phyloP scores from a whole-genome alignment of 2,888 invertebrate genomes.

The Andrena chrysosceles region DNA sequence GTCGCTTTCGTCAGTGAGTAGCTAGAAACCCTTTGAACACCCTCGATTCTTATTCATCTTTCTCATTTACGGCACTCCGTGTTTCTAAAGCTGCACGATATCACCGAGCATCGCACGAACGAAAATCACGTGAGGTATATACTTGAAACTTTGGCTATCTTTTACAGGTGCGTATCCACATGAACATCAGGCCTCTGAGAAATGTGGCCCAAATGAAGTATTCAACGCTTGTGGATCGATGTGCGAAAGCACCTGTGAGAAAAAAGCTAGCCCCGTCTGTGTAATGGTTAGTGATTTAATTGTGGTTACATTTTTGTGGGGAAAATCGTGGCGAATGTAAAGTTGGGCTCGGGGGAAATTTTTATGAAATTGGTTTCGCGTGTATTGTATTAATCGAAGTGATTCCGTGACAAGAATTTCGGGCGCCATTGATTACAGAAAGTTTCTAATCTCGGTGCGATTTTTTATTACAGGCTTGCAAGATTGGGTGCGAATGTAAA shows the following conservation, averaged over 20 bases:
- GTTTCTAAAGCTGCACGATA: no score
- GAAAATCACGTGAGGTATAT: not conserved
- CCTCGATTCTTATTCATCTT: not conserved
- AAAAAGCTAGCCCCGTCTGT: conserved; percentile 18
- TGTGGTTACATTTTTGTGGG: no score
- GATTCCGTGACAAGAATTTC: no score
- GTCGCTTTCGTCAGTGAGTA: conserved; percentile 56
- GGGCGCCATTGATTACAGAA: not conserved
- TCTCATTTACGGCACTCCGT: no score
- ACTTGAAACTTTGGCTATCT: not conserved
- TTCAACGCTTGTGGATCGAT: conserved; percentile 45
- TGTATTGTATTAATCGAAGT: no score
- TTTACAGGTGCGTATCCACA: conserved; percentile 45
- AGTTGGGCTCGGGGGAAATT: no score
- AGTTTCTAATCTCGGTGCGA: not conserved
- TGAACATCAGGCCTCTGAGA: fast-evolving
- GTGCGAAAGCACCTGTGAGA: conserved; percentile 48
- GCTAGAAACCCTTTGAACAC: not conserved
- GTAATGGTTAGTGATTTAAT: conserved; percentile 48
- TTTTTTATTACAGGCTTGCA: conserved; percentile 54
- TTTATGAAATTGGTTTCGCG: no score
- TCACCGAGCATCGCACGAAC: no score
- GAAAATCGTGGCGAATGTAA: no score
- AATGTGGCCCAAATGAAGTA: conserved; percentile 58
- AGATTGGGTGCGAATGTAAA: conserved; percentile 59